Conservation (phyloP, 2,888 invertebrate species). For the Athetis lepigone region DNA sequence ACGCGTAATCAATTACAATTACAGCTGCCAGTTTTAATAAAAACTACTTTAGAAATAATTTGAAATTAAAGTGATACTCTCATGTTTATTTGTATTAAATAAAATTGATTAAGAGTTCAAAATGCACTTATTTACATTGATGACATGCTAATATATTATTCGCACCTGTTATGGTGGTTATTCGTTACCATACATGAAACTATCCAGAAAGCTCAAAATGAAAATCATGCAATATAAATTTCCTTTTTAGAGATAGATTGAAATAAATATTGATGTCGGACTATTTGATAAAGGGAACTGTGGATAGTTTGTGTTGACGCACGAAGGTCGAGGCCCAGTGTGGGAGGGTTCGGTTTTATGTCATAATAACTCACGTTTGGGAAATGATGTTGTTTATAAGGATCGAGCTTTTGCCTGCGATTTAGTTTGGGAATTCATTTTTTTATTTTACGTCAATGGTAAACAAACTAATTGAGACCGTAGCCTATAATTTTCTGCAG, state of each 20-base stretch:
- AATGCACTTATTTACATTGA: neutral
- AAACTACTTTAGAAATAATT: neutral
- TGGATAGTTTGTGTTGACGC: constrained; percentile 43
- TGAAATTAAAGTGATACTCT: no score
- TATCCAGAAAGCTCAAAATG: constrained; percentile 13
- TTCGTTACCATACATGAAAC: neutral
- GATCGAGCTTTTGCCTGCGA: no score
- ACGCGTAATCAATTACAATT: neutral
- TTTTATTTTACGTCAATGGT: no score
- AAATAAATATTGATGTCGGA: constrained; percentile 74
- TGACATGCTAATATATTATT: neutral
- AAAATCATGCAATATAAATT: constrained; percentile 53
- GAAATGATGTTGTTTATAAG: no score
- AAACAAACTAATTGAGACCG: no score
- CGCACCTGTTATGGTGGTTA: neutral
- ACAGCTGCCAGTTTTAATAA: neutral
- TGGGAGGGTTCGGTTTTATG: neutral
- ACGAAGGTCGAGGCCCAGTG: constrained; percentile 10
- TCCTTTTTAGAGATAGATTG: constrained; percentile 69
- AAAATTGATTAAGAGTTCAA: neutral
- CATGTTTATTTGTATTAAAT: no score
- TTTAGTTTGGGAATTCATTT: no score
- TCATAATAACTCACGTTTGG: neutral
- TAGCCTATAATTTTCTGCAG: no score
- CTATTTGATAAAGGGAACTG: constrained; percentile 72